Evolutionary conservation across 2,888 invertebrate genomes (phyloP).

Genomic region (Geophilus truncorum): DNA sequence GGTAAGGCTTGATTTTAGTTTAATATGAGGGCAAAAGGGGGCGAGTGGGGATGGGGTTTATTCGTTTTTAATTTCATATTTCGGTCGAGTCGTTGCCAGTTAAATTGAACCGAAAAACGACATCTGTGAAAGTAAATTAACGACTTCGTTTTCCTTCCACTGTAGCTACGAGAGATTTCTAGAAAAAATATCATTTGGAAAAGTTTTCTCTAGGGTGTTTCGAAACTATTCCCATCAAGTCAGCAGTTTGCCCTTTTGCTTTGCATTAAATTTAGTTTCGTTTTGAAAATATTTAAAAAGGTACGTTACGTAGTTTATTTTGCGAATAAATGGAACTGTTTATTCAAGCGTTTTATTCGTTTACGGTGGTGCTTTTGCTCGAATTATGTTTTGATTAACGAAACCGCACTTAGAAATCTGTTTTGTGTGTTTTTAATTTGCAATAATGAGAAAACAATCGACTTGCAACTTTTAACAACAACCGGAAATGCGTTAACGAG

Average conservation of each 20-base stretch:
- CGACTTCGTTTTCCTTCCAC: background rate
- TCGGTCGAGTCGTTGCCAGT: slow-evolving; percentile 12
- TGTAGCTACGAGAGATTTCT: background rate
- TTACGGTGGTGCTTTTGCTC: no score
- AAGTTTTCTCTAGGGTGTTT: background rate
- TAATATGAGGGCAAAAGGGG: background rate
- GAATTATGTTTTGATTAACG: no score
- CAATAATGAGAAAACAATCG: no score
- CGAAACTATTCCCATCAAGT: background rate
- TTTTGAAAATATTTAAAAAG: background rate
- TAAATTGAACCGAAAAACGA: slow-evolving; percentile 25
- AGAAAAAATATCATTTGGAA: background rate
- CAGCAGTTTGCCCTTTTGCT: background rate
- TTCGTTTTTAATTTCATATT: slow-evolving; percentile 25
- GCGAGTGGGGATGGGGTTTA: background rate
- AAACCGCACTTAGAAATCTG: no score
- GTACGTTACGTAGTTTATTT: background rate
- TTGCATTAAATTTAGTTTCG: background rate
- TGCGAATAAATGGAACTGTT: background rate
- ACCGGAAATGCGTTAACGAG: no score
- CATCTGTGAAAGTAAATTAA: slow-evolving; percentile 17
- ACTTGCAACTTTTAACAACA: no score
- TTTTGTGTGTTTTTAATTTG: no score
- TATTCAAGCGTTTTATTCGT: background rate
- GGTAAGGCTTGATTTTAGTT: slow-evolving; percentile 6